These are phyloP conservation scores for Brachyopa scutellaris DNA, from an alignment of 2,888 invertebrate genomes.

Conservation along the genomic window DNA sequence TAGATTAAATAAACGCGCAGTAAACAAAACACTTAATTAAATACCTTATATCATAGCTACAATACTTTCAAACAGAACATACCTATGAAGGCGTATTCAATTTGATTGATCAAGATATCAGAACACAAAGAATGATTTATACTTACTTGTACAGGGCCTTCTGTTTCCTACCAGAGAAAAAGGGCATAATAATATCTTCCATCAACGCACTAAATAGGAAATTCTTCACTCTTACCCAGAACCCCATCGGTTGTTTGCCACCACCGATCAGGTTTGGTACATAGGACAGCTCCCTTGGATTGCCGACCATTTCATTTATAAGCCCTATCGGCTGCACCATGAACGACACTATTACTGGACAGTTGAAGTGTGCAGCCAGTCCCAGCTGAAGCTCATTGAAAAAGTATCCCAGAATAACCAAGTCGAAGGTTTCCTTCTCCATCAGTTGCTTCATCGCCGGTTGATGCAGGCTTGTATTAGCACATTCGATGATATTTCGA, in stretches of 20 bases:
- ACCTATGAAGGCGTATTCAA: no score
- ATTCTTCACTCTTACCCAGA: conserved; percentile 73
- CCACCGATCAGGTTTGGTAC: conserved; percentile 67
- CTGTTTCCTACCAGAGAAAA: conserved; percentile 5
- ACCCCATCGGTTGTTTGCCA: conserved; percentile 73
- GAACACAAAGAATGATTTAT: no score
- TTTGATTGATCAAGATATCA: no score
- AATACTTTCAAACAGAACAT: no score
- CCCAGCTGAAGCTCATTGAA: conserved; percentile 74
- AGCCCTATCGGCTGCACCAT: conserved; percentile 43
- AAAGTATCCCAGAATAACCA: conserved; percentile 69
- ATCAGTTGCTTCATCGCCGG: conserved; percentile 30
- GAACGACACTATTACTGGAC: conserved; percentile 73
- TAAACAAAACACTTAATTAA: no score
- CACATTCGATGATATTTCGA: not conserved
- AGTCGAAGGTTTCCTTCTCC: conserved; percentile 55
- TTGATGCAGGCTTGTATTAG: conserved; percentile 50
- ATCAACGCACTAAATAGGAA: conserved; percentile 49
- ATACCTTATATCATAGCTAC: no score
- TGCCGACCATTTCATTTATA: conserved; percentile 63
- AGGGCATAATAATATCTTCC: conserved; percentile 30
- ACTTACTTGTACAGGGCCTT: conserved; percentile 45
- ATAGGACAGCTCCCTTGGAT: conserved; percentile 68
- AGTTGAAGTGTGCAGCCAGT: conserved; percentile 75
- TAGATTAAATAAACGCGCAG: no score